These are phyloP conservation scores for Desoria tigrina DNA, from an alignment of 2,888 invertebrate species.

Conservation along the genomic window DNA sequence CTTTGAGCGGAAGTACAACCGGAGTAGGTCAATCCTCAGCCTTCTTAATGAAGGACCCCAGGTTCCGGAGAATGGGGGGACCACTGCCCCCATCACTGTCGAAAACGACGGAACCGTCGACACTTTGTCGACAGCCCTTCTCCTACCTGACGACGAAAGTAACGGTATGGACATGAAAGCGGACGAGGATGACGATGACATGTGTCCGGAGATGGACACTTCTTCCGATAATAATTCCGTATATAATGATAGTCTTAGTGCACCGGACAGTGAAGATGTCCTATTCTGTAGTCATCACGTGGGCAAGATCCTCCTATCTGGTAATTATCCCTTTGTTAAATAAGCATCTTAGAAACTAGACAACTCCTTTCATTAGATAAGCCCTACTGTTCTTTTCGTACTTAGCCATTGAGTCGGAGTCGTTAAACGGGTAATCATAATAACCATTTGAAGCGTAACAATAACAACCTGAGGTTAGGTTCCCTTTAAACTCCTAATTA, in stretches of 20 bases:
- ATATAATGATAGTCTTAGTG: not conserved
- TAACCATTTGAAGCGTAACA: too few relatives aligned
- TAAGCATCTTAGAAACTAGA: too few relatives aligned
- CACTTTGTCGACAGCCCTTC: too few relatives aligned
- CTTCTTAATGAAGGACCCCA: constrained; percentile 18
- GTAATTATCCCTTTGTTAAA: constrained; percentile 20
- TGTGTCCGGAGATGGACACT: not conserved
- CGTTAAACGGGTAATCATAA: too few relatives aligned
- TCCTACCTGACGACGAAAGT: not conserved
- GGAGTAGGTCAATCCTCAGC: not conserved
- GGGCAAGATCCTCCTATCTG: constrained; percentile 34
- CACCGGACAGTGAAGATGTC: constrained; percentile 4
- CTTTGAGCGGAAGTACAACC: constrained; percentile 18
- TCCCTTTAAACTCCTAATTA: too few relatives aligned
- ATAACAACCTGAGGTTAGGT: too few relatives aligned
- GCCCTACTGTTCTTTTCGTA: not conserved
- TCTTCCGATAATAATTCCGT: not conserved
- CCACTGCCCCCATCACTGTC: too few relatives aligned
- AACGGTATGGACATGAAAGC: not conserved
- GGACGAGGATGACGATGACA: not conserved
- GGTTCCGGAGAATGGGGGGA: not conserved
- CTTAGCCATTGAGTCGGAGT: too few relatives aligned
- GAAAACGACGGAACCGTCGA: too few relatives aligned
- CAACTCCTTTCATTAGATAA: too few relatives aligned
- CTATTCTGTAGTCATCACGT: constrained; percentile 40